Base-by-base conservation (phyloP, 2,113 vertebrate genomes). In the Phrynosoma platyrhinos region DNA sequence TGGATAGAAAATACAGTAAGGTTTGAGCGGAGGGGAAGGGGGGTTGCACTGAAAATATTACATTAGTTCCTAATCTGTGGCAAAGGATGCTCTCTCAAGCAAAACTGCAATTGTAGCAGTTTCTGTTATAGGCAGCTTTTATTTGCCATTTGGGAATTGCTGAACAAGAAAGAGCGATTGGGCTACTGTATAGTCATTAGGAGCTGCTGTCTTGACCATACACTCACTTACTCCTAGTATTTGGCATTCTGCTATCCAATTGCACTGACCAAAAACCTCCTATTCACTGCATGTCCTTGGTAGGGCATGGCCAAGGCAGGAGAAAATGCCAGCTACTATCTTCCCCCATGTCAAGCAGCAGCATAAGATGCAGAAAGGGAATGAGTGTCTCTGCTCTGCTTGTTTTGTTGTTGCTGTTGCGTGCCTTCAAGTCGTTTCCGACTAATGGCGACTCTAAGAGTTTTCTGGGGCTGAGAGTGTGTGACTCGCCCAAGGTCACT, bases 61-160 rank as follows among this genome's bases (percentile, higher is more conserved):
- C 47, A 21, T 76, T 77, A 18, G 36, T 64, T 85, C 20, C 36
- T 78, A 78, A 77, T 47, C 36, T n/a, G 75, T 68, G 75, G 71
- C n/a, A 74, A 78, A 68, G n/a, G 18, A 83, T 32, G 66, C n/a
- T 42, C 21, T 68, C 58, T 64, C 40, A 36, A 68, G 58, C 78
- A 27, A 82, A 79, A 58, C 82, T 30, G 10, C 0, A 8, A 25
- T 62, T 82, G 23, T 85, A 84, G 75, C 79, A 53, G 52, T 92
- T 91, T 92, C 81, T 90, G 21, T 90, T 91, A 78, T 55, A 83
- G 83, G 85, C 89, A 87, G 10, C 14, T 92, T 69, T 91, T 84
- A 93, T 91, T 92, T 83, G 90, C 77, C 87, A 76, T 91, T 94
- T 92, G 86, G 90, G 91, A 94, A 88, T 93, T 94, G 86, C 58